Evolutionary conservation across 2,888 invertebrate species (phyloP).

Genomic region (Nomada lathburiana): DNA sequence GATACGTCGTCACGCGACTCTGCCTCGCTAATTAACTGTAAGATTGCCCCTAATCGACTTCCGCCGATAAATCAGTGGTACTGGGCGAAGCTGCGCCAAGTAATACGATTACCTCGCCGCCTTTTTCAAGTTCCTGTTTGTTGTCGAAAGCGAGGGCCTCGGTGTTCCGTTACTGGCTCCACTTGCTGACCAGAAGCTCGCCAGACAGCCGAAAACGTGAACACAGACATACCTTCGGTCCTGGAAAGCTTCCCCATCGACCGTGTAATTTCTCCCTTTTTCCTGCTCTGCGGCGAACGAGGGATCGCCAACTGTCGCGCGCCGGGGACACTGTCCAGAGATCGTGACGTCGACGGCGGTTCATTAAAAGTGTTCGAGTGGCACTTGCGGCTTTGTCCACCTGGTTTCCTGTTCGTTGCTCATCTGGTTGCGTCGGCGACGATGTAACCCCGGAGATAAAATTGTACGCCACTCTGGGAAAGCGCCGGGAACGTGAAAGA

Average conservation of each 20-base stretch:
- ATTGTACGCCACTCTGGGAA: neutral
- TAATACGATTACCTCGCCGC: conserved; percentile 76
- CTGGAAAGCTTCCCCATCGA: conserved; percentile 31
- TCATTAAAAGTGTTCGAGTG: conserved; percentile 66
- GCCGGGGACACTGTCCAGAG: conserved; percentile 60
- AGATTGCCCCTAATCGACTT: conserved; percentile 79
- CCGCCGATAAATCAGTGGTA: conserved; percentile 78
- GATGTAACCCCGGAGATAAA: neutral
- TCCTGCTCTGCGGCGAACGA: neutral
- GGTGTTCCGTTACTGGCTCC: conserved; percentile 68
- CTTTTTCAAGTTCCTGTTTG: conserved; percentile 79
- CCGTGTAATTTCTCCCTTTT: conserved; percentile 44
- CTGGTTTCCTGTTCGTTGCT: conserved; percentile 47
- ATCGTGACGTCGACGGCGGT: conserved; percentile 34
- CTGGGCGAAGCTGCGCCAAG: conserved; percentile 57
- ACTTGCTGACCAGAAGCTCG: conserved; percentile 68
- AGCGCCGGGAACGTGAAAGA: neutral
- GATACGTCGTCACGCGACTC: conserved; percentile 47
- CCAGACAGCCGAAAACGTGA: conserved; percentile 50
- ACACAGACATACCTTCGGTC: conserved; percentile 21
- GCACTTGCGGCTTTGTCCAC: conserved; percentile 66
- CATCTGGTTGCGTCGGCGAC: neutral
- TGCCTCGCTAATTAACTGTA: conserved; percentile 72
- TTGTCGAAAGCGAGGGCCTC: conserved; percentile 72
- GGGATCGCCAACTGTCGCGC: conserved; percentile 45